Percentiles rank a stretch among this genome's conserved stretches.
phyloP scores from a whole-genome alignment of 2,797 vertebrate genomes.

The Acanthurus tractus region DNA sequence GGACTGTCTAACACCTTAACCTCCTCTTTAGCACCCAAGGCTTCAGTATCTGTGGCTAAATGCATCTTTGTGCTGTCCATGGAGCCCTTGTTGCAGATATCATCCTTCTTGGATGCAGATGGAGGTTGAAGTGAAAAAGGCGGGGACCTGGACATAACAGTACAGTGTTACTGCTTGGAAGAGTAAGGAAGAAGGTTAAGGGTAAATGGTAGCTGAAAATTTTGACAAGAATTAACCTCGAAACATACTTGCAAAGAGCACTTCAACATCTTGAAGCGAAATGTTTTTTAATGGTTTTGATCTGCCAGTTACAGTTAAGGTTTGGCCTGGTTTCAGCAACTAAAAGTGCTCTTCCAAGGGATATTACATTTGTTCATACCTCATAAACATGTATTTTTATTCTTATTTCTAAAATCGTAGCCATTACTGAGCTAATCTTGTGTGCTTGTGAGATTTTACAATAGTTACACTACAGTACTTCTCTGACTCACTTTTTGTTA shows the following conservation, averaged over 20 bases:
- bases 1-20: neutral
- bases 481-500: too few species aligned
- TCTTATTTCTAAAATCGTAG: too few species aligned
- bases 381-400: too few species aligned
- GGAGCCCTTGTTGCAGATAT: slow-evolving; percentile 20
- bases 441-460: too few species aligned
- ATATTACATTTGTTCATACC: neutral
- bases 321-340: neutral
- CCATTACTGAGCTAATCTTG: too few species aligned
- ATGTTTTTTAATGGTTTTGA: neutral
- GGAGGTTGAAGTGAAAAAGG: slow-evolving; percentile 39
- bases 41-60: neutral
- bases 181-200: neutral
- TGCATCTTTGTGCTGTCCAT: neutral
- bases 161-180: neutral
- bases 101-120: slow-evolving; percentile 25
- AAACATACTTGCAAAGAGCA: neutral
- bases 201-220: neutral
- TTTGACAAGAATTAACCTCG: neutral
- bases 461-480: too few species aligned
- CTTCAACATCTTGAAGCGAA: too few species aligned
- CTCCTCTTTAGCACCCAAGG: neutral
- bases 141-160: slow-evolving; percentile 55
- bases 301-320: neutral
- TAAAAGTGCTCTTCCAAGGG: neutral